Evolutionary conservation across 2,888 invertebrate genomes (phyloP), one percentile per base, ranked within the genome.

Genomic region (Nemoura dubitans): DNA sequence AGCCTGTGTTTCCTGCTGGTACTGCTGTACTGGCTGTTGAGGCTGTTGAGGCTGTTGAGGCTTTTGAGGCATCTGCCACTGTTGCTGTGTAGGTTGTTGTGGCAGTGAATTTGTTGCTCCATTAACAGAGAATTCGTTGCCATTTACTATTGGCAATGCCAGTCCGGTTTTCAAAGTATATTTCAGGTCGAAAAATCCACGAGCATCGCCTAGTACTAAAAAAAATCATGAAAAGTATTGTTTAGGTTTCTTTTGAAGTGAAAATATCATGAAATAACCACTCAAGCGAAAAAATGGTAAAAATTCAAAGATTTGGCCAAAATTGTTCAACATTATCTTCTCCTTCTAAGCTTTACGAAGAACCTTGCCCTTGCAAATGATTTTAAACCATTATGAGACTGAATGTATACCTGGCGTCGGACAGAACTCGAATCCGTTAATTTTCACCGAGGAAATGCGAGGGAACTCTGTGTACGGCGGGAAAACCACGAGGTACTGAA

Each of bases 391-490:
- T 3, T 10, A 36, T 36, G 36, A 36, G 10, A 21, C 21, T 1
- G 14, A 59, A 21, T 59, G 14, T 21, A 1, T 59, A 59, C 59
- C 14, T 59, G 59, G 28, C 81, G 28, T 5, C 30, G 81, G n/a
- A 81, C 84, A 84, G 84, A 84, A 84, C 27, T 59, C 29, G 26
- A 28, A 21, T n/a, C 76, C 76, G 59, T 84, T 84, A 28, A 84
- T 76, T 25, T 27, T 28, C 28, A 84, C 59, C 28, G 26, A 26
- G 26, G 43, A 27, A 26, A 84, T 27, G 59, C 84, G 43, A 14
- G 84, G 84, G 2, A 84, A 21, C 14, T 84, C 28, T 3, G 59
- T 21, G 59, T 59, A 76, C 84, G 84, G 84, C 27, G 84, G 84
- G 84, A 84, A 84, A 29, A 84, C 28, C 25, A 84, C 59, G 27